Base-by-base conservation (phyloP, 2,888 invertebrate species). In the Nebria salina region DNA sequence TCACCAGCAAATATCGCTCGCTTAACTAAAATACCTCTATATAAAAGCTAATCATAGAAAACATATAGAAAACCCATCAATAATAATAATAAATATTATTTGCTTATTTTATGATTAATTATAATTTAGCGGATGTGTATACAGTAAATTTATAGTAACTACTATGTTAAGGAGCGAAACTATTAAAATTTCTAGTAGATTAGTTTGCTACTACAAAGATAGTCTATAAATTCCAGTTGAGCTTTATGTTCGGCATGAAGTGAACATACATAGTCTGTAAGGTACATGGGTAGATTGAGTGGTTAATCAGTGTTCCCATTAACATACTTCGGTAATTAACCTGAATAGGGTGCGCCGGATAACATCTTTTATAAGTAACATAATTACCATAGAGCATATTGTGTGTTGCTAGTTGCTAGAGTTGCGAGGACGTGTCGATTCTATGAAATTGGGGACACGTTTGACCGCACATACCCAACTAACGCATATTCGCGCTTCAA, bases 341-440 rank as follows among this genome's bases (percentile, higher is more conserved):
- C 70, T 70, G 70, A 70, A 70, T 70, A 70, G 70, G 70, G 70
- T 26, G 34, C 70, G 26, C 25, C 15, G 68, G 68, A 68, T 68
- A 68, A 68, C 68, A 70, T 70, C 70, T 70, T 70, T 70, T 70
- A 70, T 70, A 70, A 70, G 25, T 70, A 70, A 70, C 70, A 13
- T 25, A 70, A 70, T 70, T 70, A 70, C 70, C 26, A 11, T 70
- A 70, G 70, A 54, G 54, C 54, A 54, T 54, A 54, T 54, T 54
- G 54, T 54, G 8, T 54, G 54, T 54, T 2, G 8, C 11, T 54
- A 54, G 34, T 34, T 34, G 34, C 34, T 34, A 34, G 34, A 11
- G 54, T 54, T 6, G 54, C 11, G 8, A 54, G 54, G 8, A 54
- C 54, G 54, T 54, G 54, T 54, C 54, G 54, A 54, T 54, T 34